These are phyloP conservation scores for Eupristina koningsbergeri DNA, from an alignment of 1,140 invertebrate genomes.

Conservation along the genomic window DNA sequence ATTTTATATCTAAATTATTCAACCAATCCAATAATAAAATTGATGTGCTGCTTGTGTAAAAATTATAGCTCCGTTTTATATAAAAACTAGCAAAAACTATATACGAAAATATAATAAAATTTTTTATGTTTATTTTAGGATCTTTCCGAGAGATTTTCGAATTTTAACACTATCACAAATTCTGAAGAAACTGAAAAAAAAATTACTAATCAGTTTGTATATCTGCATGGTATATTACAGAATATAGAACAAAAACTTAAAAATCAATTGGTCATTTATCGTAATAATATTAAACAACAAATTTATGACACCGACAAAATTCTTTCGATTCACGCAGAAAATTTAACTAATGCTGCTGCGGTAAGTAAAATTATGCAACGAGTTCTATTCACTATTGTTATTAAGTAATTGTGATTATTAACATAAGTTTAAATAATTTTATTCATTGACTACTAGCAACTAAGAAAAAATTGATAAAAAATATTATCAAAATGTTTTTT, in stretches of 20 bases:
- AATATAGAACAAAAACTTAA: conserved; percentile 61
- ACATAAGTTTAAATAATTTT: too few relatives aligned
- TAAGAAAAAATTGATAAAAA: too few relatives aligned
- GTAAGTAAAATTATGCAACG: conserved; percentile 46
- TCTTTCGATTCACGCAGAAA: conserved; percentile 53
- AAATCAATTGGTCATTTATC: conserved; percentile 51
- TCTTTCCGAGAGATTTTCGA: conserved; percentile 27
- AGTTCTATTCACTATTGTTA: too few relatives aligned
- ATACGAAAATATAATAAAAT: not conserved
- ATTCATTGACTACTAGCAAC: too few relatives aligned
- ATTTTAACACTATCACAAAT: not conserved
- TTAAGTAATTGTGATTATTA: too few relatives aligned
- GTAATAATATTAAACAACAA: conserved; percentile 28
- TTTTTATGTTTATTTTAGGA: conserved; percentile 59
- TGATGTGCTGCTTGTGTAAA: too few relatives aligned
- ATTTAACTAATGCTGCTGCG: conserved; percentile 47
- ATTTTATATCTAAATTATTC: too few relatives aligned
- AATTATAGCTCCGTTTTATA: too few relatives aligned
- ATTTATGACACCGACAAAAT: conserved; percentile 52
- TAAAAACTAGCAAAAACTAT: too few relatives aligned
- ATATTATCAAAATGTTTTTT: too few relatives aligned
- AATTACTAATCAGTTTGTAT: conserved; percentile 63
- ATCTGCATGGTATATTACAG: conserved; percentile 68
- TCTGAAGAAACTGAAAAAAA: conserved; percentile 51
- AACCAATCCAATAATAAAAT: too few relatives aligned